Conservation (phyloP, 1,140 invertebrate species). For the Zophobas morio region DNA sequence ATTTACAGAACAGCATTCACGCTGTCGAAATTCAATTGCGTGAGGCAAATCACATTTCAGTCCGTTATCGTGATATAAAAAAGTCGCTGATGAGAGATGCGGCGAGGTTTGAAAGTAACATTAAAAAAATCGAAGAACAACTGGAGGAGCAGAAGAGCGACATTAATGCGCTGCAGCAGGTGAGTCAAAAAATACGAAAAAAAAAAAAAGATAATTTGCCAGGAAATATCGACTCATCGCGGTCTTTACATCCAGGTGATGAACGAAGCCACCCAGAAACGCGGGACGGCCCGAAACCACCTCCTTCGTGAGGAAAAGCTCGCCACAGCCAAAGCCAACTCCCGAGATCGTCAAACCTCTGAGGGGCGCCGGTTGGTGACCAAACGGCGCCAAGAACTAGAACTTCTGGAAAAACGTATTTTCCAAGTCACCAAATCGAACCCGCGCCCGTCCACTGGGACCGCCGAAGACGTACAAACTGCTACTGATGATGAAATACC, state of each 20-base stretch:
- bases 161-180: slow-evolving; percentile 76
- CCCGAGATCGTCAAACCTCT: slow-evolving; percentile 75
- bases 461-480: slow-evolving; percentile 60
- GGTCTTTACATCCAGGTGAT: slow-evolving; percentile 49
- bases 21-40: slow-evolving; percentile 83
- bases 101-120: slow-evolving; percentile 80
- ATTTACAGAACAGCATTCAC: slow-evolving; percentile 83
- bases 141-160: slow-evolving; percentile 79
- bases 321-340: slow-evolving; percentile 74
- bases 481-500: slow-evolving; percentile 62
- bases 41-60: slow-evolving; percentile 83
- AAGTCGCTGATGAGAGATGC: slow-evolving; percentile 79
- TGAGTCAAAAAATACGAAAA: slow-evolving; percentile 36
- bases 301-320: slow-evolving; percentile 78
- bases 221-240: background rate
- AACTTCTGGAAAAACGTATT: slow-evolving; percentile 79
- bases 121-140: slow-evolving; percentile 77
- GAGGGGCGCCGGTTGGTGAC: slow-evolving; percentile 78
- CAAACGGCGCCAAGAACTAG: slow-evolving; percentile 77
- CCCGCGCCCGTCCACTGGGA: slow-evolving; percentile 63
- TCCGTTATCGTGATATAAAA: slow-evolving; percentile 82
- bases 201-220: background rate
- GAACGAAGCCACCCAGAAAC: slow-evolving; percentile 77
- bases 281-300: slow-evolving; percentile 76
- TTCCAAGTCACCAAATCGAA: slow-evolving; percentile 69